Evolutionary conservation across 2,888 invertebrate species (phyloP).

Genomic region (Nomada fucata): DNA sequence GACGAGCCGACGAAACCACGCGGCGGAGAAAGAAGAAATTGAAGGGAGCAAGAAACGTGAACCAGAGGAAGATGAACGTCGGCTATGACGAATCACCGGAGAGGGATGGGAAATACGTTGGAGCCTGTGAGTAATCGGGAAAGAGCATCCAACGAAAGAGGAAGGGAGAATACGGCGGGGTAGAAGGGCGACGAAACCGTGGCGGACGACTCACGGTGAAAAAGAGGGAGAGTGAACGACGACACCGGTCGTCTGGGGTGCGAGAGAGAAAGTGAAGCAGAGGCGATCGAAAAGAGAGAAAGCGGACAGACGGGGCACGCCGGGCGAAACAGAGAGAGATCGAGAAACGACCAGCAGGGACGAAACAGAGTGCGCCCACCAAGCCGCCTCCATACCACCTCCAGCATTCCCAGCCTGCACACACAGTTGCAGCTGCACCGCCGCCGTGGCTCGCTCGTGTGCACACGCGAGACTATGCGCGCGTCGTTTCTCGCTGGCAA

Average conservation of each 20-base stretch:
- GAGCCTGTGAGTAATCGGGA: not conserved
- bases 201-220: slow-evolving; percentile 9
- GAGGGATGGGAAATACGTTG: slow-evolving; percentile 30
- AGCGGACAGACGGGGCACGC: not conserved
- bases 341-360: slow-evolving; percentile 35
- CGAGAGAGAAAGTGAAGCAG: slow-evolving; percentile 24
- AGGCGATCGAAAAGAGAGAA: slow-evolving; percentile 23
- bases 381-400: slow-evolving; percentile 79
- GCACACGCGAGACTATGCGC: slow-evolving; percentile 70
- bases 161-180: not conserved
- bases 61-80: slow-evolving; percentile 37
- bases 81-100: slow-evolving; percentile 47
- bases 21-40: slow-evolving; percentile 37
- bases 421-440: slow-evolving; percentile 82
- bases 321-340: slow-evolving; percentile 14
- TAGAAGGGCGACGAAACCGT: slow-evolving; percentile 8
- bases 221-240: slow-evolving; percentile 37
- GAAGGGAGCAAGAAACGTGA: slow-evolving; percentile 13
- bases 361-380: slow-evolving; percentile 70
- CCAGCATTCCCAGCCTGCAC: slow-evolving; percentile 80
- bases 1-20: slow-evolving; percentile 9
- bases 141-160: slow-evolving; percentile 15
- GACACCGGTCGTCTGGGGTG: not conserved
- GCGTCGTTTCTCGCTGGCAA: slow-evolving; percentile 57
- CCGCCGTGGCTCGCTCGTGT: slow-evolving; percentile 68